A percentile compares a stretch with the other conserved stretches of the same genome.
phyloP scores from a whole-genome alignment of 2,113 vertebrate species.

The Vicugna pacos region DNA sequence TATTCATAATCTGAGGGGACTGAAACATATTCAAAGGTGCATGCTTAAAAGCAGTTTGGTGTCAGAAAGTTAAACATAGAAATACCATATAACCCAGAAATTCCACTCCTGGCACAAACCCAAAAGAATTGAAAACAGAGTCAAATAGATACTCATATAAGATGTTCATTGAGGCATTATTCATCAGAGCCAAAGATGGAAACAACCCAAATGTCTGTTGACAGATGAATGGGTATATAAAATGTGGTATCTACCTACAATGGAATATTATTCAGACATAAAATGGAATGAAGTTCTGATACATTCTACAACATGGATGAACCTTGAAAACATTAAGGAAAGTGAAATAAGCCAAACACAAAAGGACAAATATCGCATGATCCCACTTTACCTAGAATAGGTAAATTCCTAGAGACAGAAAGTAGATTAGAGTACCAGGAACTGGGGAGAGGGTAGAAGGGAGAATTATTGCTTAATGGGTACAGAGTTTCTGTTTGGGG shows the following conservation, averaged over 20 bases:
- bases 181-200: not conserved
- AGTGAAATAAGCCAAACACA: not conserved
- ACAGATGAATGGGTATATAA: not conserved
- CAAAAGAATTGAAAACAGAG: conserved; percentile 2
- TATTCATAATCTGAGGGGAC: not conserved
- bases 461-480: not conserved
- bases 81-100: not conserved
- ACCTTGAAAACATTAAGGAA: not conserved
- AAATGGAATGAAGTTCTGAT: not conserved
- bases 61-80: conserved; percentile 18
- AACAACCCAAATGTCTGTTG: not conserved
- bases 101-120: not conserved
- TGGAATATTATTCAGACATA: not conserved
- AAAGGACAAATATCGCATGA: not conserved
- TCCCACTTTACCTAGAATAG: not conserved
- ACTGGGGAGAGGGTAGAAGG: not conserved
- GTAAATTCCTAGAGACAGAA: not conserved
- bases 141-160: not conserved
- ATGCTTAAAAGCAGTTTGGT: conserved; percentile 1
- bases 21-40: conserved; percentile 18
- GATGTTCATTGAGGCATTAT: not conserved
- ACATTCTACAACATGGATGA: not conserved
- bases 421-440: not conserved
- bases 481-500: not conserved
- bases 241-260: not conserved